Percentiles rank a stretch among this genome's conserved stretches.
Conservation (phyloP, 2,113 vertebrate species). For the Clarias gariepinus region DNA sequence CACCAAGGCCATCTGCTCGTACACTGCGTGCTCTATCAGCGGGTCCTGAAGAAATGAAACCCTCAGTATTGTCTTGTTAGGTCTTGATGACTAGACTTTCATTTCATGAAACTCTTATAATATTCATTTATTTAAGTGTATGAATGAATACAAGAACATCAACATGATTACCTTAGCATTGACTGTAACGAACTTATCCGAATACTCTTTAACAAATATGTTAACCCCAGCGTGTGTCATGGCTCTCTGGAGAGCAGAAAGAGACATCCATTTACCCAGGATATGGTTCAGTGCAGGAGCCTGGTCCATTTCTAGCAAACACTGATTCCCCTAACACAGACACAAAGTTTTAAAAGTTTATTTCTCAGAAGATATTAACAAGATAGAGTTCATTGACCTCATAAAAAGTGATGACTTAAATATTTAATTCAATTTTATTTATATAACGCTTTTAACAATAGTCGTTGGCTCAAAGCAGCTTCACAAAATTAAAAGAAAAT, state of each 20-base stretch:
- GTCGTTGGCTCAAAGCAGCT: no score
- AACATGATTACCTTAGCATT: constrained; percentile 73
- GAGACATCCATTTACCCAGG: constrained; percentile 79
- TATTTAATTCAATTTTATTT: no score
- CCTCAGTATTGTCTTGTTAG: neutral
- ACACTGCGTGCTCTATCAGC: constrained; percentile 74
- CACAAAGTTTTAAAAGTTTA: neutral
- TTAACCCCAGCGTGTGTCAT: constrained; percentile 82
- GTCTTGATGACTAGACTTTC: neutral
- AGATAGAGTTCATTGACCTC: neutral
- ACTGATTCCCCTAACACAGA: constrained; percentile 74
- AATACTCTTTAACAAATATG: constrained; percentile 80
- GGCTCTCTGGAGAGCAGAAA: constrained; percentile 66
- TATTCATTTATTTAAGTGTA: no score
- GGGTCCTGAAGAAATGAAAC: constrained; percentile 67
- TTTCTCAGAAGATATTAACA: neutral
- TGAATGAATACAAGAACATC: neutral
- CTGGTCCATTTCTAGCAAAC: constrained; percentile 72
- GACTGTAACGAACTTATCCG: constrained; percentile 73
- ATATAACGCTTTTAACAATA: no score
- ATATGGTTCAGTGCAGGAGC: constrained; percentile 62
- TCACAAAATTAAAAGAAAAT: no score
- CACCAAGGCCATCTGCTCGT: constrained; percentile 86
- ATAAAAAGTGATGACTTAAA: neutral
- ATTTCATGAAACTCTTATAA: neutral